Evolutionary conservation across 2,888 invertebrate species (phyloP).

Genomic region (Tiliacea aurago): DNA sequence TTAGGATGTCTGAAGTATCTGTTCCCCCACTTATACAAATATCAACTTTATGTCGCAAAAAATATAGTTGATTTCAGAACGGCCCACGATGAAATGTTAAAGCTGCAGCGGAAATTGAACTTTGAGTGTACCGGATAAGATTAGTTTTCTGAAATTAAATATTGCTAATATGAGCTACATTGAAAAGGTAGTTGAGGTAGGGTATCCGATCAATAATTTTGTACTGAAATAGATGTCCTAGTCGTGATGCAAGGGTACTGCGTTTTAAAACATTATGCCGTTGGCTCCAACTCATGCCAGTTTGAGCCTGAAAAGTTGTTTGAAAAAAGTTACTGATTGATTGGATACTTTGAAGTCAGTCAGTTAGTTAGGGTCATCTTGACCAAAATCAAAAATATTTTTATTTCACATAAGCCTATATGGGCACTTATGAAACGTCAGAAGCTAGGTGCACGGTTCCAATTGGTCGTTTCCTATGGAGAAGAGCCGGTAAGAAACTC

Average conservation of each 20-base stretch:
- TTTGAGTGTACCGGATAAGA: fast-evolving
- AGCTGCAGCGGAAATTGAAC: neutral
- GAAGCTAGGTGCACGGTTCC: too few species aligned
- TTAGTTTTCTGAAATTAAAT: neutral
- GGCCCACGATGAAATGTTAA: neutral
- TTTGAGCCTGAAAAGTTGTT: neutral
- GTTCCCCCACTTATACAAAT: neutral
- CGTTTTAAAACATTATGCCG: too few species aligned
- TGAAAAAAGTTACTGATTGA: neutral
- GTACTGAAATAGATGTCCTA: slow-evolving; percentile 6
- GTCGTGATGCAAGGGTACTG: neutral
- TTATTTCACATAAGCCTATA: too few species aligned
- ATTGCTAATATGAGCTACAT: neutral
- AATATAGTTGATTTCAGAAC: slow-evolving; percentile 1
- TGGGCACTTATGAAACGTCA: too few species aligned
- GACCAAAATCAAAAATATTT: too few species aligned
- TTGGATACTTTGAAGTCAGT: neutral
- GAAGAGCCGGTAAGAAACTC: too few species aligned
- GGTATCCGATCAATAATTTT: slow-evolving; percentile 27
- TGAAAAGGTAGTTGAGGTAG: slow-evolving; percentile 14
- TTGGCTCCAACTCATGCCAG: too few species aligned
- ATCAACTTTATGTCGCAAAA: neutral
- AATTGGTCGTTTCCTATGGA: too few species aligned
- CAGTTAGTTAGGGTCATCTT: neutral
- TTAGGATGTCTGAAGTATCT: neutral